Evolutionary conservation across 2,888 invertebrate species (phyloP).

Genomic region (Microchrysa polita): DNA sequence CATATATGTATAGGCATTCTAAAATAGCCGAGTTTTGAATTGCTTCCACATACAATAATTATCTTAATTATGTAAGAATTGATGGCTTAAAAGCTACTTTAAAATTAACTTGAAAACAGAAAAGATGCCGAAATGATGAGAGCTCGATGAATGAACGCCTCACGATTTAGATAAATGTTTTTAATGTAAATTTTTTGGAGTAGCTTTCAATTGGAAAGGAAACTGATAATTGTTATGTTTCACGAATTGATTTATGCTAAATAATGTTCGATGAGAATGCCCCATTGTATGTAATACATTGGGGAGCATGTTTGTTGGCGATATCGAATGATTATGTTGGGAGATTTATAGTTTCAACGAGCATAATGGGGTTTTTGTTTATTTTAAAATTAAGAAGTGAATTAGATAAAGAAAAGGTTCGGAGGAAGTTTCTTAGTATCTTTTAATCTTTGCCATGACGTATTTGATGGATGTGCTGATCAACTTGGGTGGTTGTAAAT

Average conservation of each 20-base stretch:
- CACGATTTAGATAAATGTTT: not conserved
- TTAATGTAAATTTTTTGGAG: constrained; percentile 6
- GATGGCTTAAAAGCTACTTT: not conserved
- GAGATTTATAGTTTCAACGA: not conserved
- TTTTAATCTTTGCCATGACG: too few species aligned
- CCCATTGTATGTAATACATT: not conserved
- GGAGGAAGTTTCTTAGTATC: not conserved
- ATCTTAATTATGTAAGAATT: constrained; percentile 4
- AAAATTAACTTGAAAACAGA: too few species aligned
- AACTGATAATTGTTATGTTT: constrained; percentile 20
- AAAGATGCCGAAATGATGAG: too few species aligned
- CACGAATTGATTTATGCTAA: constrained; percentile 15
- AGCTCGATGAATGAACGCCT: not conserved
- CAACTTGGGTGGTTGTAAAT: too few species aligned
- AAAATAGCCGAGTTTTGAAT: not conserved
- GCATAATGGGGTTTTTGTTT: not conserved
- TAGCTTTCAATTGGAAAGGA: not conserved
- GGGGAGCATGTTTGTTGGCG: not conserved
- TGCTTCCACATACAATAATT: not conserved
- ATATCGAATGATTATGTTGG: not conserved
- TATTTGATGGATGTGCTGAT: too few species aligned
- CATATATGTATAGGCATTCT: too few species aligned
- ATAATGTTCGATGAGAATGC: not conserved
- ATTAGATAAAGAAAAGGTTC: not conserved
- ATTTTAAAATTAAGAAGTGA: not conserved